Evolutionary conservation across 2,888 invertebrate genomes (phyloP).

Genomic region (Strigamia transsilvanica): DNA sequence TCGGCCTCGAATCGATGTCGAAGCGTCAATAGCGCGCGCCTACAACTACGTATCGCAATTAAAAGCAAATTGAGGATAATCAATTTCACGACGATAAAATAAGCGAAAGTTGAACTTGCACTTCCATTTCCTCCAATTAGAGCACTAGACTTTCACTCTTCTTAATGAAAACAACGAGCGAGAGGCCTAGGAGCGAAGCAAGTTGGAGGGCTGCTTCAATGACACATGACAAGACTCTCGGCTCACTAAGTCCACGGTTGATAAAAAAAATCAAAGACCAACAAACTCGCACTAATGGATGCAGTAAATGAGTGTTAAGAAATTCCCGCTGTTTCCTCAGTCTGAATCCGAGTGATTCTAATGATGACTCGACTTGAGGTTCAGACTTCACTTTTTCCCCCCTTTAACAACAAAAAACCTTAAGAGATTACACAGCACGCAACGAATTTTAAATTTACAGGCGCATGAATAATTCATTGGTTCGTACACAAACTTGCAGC

Average conservation of each 20-base stretch:
- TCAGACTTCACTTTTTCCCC: neutral
- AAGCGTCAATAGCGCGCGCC: neutral
- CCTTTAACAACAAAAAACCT: conserved; percentile 11
- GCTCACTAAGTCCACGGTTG: conserved; percentile 3
- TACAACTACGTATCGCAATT: neutral
- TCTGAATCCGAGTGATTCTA: neutral
- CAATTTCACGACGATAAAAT: neutral
- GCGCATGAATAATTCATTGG: conserved; percentile 13
- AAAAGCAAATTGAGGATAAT: neutral
- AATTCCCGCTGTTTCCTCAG: neutral
- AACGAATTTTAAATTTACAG: conserved; percentile 33
- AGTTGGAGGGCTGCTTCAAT: conserved; percentile 14
- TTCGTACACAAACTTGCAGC: neutral
- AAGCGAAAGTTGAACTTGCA: conserved; percentile 7
- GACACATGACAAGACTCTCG: conserved; percentile 32
- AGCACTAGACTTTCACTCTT: conserved; percentile 18
- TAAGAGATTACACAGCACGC: conserved; percentile 16
- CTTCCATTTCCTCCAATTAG: conserved; percentile 19
- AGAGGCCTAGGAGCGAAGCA: neutral
- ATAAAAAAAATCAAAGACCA: conserved; percentile 18
- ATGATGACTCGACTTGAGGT: conserved; percentile 3
- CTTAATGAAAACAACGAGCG: conserved; percentile 22
- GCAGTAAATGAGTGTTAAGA: conserved; percentile 19
- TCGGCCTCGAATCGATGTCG: neutral
- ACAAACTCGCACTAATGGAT: conserved; percentile 36